These are phyloP conservation scores for Malacoraja senta DNA, from an alignment of 2,797 vertebrate species.

Conservation along the genomic window DNA sequence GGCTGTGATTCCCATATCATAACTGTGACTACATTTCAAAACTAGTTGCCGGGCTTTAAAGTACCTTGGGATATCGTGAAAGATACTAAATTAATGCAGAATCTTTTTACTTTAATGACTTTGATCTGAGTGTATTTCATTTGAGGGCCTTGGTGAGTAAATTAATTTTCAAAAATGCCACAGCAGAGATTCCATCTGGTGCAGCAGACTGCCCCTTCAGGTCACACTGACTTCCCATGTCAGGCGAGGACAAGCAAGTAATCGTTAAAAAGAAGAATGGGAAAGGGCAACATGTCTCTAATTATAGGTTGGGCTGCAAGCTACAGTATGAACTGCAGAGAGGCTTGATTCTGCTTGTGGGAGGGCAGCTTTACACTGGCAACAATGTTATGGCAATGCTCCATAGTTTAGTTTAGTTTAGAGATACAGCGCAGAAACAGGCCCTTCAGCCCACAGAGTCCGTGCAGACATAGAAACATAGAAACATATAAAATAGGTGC, in stretches of 20 bases:
- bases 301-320: not conserved
- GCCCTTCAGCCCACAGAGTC: no score
- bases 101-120: no score
- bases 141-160: not conserved
- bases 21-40: no score
- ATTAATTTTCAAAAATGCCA: not conserved
- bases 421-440: no score
- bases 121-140: not conserved
- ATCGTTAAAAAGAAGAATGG: not conserved
- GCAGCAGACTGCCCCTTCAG: not conserved
- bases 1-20: no score
- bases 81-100: no score
- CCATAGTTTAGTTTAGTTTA: no score
- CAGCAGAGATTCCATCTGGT: not conserved
- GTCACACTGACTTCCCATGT: not conserved
- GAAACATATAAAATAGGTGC: no score
- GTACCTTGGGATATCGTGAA: no score
- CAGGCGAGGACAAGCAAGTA: not conserved
- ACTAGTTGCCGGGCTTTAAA: no score
- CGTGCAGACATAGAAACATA: no score
- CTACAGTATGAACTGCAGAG: not conserved
- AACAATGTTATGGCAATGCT: not conserved
- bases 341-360: not conserved
- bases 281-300: conserved; percentile 22
- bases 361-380: not conserved